Base-by-base conservation (phyloP, 2,113 vertebrate genomes). In the Phrynosoma platyrhinos region DNA sequence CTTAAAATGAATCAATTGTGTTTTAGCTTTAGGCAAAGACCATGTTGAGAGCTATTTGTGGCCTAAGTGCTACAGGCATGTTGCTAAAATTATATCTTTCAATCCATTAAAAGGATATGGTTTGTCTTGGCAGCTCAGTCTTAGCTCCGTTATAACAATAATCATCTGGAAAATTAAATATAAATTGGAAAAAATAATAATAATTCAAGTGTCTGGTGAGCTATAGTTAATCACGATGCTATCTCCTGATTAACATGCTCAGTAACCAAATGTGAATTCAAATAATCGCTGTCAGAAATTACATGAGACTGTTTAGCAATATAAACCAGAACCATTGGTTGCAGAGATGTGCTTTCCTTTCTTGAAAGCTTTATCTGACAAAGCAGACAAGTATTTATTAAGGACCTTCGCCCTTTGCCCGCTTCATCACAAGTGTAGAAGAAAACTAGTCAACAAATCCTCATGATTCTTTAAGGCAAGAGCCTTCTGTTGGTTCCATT, bases 171-270 rank as follows among this genome's bases (percentile, higher is more conserved):
- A 94, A 94, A 93, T 93, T 75, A 90, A 81, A 53, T 90, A 91
- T 91, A 82, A 94, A 91, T 78, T 68, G 87, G 89, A 94, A 93
- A 90, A 25, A 82, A 93, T 93, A 95, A 82, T 47, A 47, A 93
- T 94, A 95, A 95, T 94, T 94, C 94, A 92, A 88, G 78, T 18
- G 84, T 62, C 92, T 75, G 47, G 81, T 71, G 71, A 72, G 71
- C 10, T 36, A 32, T 92, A 90, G 93, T 92, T n/a, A n/a, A 93
- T 79, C 85, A 94, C 91, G 88, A 89, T 90, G 89, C 90, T 75
- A 13, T 69, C 30, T 80, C 83, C 81, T 92, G 95, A 94, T 92
- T 89, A 87, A 62, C 92, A 89, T 68, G 79, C 78, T 84, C 85
- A 62, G 66, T 85, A 88, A 85, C 85, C 91, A 91, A 93, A 83